phyloP scores from a whole-genome alignment of 2,113 vertebrate species.

The Gopherus flavomarginatus region DNA sequence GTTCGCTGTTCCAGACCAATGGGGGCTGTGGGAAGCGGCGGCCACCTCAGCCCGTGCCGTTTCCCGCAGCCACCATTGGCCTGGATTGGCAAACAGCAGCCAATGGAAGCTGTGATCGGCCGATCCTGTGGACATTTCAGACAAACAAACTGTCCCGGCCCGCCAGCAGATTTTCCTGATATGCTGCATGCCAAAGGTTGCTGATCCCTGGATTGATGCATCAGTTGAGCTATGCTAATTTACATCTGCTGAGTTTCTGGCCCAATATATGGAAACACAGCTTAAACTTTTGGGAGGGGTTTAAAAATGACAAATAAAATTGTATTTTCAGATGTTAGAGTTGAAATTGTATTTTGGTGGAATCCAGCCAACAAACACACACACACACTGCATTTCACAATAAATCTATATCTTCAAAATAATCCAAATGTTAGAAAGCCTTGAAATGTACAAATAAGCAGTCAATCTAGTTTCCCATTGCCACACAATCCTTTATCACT shows the following conservation, averaged over 20 bases:
- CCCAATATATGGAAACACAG: not conserved
- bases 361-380: not conserved
- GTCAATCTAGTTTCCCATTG: not conserved
- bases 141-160: too few species aligned
- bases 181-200: too few species aligned
- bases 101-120: too few species aligned
- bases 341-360: not conserved
- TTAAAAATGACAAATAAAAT: not conserved
- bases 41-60: too few species aligned
- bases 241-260: not conserved
- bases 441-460: not conserved
- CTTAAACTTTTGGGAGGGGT: not conserved
- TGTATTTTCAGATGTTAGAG: not conserved
- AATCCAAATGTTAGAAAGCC: not conserved
- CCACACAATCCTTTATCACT: not conserved
- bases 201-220: too few species aligned
- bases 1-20: too few species aligned
- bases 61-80: too few species aligned
- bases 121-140: too few species aligned
- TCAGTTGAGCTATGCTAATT: not conserved
- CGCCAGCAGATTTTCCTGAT: too few species aligned
- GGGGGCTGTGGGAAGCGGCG: too few species aligned
- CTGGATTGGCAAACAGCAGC: too few species aligned
- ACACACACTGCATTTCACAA: not conserved
- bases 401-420: not conserved